phyloP scores from a whole-genome alignment of 2,113 vertebrate species.

The Anthoscopus minutus region DNA sequence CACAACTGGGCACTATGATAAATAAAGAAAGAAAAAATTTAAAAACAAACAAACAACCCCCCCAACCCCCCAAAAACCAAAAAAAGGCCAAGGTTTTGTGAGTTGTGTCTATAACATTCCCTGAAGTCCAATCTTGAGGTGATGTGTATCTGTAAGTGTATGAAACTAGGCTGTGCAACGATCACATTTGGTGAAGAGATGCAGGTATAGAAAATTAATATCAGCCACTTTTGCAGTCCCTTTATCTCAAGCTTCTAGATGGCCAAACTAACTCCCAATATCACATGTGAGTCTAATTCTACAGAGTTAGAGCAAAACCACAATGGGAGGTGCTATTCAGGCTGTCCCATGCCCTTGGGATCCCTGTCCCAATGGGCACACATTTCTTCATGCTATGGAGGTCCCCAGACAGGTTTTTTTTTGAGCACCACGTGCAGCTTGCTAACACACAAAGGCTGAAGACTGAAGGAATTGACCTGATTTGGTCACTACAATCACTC shows the following conservation, averaged over 20 bases:
- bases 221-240: neutral
- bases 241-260: neutral
- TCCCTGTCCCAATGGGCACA: neutral
- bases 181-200: neutral
- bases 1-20: neutral
- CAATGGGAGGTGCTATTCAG: too few relatives aligned
- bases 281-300: neutral
- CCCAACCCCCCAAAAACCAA: too few relatives aligned
- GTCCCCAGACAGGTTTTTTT: neutral
- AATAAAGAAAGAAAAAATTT: neutral
- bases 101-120: neutral
- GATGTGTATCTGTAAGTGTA: neutral
- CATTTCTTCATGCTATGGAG: rapidly evolving
- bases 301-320: neutral
- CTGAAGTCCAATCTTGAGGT: neutral
- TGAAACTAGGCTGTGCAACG: neutral
- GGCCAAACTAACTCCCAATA: neutral
- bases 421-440: rapidly evolving
- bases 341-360: neutral
- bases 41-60: neutral
- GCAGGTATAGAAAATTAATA: rapidly evolving
- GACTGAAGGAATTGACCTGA: neutral
- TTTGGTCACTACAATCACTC: neutral
- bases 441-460: neutral
- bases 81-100: rapidly evolving